Percentiles rank a stretch among this genome's conserved stretches.
Evolutionary conservation across 2,113 vertebrate species (phyloP).

Genomic region (Platysternon megacephalum): DNA sequence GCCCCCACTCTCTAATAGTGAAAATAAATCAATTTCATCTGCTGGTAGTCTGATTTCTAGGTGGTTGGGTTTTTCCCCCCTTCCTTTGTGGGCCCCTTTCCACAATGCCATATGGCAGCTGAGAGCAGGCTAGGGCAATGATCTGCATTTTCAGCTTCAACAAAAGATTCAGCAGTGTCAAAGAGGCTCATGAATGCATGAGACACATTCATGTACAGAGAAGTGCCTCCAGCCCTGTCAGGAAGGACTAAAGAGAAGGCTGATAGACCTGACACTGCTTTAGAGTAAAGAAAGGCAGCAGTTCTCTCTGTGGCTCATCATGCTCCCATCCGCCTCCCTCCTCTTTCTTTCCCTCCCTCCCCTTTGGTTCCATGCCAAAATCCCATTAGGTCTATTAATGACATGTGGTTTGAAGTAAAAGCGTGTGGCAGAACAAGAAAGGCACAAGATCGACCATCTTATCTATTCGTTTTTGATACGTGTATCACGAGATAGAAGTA

Average conservation of each 20-base stretch:
- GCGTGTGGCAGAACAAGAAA: slow-evolving; percentile 72
- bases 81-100: slow-evolving; percentile 79
- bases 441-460: slow-evolving; percentile 56
- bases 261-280: slow-evolving; percentile 64
- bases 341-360: background rate
- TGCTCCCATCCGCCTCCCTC: slow-evolving; percentile 33
- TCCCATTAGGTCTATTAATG: slow-evolving; percentile 78
- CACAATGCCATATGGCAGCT: slow-evolving; percentile 95
- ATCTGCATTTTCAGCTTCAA: slow-evolving; percentile 81
- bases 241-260: slow-evolving; percentile 59
- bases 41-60: slow-evolving; percentile 79
- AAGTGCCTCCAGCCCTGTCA: slow-evolving; percentile 77
- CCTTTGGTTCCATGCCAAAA: slow-evolving; percentile 66
- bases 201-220: slow-evolving; percentile 75
- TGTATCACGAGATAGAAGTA: slow-evolving; percentile 52
- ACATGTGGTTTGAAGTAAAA: slow-evolving; percentile 69
- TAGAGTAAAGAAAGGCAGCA: slow-evolving; percentile 51
- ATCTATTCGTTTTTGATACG: slow-evolving; percentile 57
- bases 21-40: slow-evolving; percentile 92
- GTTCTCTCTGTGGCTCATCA: slow-evolving; percentile 10
- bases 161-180: slow-evolving; percentile 87
- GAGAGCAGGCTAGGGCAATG: slow-evolving; percentile 79
- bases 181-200: slow-evolving; percentile 86
- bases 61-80: background rate
- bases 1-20: slow-evolving; percentile 57